Base-by-base conservation (phyloP, 2,888 invertebrate genomes). In the Cerceris rybyensis region DNA sequence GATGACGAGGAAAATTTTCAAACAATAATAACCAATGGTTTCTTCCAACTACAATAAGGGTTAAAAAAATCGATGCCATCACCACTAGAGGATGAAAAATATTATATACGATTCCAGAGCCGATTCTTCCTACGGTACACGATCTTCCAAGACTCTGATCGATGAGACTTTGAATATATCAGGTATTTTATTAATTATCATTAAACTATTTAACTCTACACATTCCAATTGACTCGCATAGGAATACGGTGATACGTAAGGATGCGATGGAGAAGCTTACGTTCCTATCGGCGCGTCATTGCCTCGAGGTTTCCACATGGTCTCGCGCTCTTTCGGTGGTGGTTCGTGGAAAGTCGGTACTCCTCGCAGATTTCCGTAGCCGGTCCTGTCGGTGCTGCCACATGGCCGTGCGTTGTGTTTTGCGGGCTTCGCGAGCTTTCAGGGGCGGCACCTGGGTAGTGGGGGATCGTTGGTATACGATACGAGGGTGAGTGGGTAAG, bases 331-430 rank as follows among this genome's bases (percentile, higher is more conserved):
- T 75, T 69, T 73, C 59, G 75, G 75, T 71, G 67, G 55, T 16
- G 75, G 42, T 43, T 83, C 81, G 85, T 60, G 52, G 28, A 50
- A 66, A 16, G 50, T 84, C 83, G 85, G 43, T 13, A 41, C 11
- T 52, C 14, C 66, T 78, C 85, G 84, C 74, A 17, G 59, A 6
- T 55, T 60, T 63, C 63, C 81, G 81, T 81, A 61, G 69, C 74
- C 78, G 84, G 86, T 86, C 87, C 83, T 87, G 87, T 88, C 81
- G 86, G 88, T 89, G 89, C 89, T 89, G 89, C 89, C 89, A 90
- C 89, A 89, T 90, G 90, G 88, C 84, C 81, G 83, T 72, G 82
- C 74, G 86, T 70, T 74, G 80, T 82, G 80, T 86, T 85, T 84
- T 82, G 86, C 80, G 82, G 81, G 78, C 75, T 82, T 78, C 73